These are phyloP conservation scores for Formica exsecta DNA, from an alignment of 1,140 invertebrate species.

Conservation along the genomic window DNA sequence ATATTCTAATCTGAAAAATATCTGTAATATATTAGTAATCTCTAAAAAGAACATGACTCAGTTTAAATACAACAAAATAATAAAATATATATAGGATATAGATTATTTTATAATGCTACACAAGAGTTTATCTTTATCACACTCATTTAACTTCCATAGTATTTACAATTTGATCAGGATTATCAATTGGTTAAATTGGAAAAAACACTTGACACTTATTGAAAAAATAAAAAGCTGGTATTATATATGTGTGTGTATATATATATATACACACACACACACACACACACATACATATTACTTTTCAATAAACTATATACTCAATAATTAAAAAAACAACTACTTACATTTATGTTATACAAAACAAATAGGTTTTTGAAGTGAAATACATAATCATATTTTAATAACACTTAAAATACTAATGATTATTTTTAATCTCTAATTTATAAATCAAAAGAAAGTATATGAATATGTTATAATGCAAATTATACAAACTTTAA, in stretches of 20 bases:
- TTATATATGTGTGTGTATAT: too few relatives aligned
- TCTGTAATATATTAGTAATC: conserved; percentile 37
- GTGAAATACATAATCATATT: background rate
- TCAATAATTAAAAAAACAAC: conserved; percentile 36
- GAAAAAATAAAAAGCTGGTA: background rate
- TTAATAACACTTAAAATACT: conserved; percentile 42
- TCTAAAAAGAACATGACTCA: conserved; percentile 40
- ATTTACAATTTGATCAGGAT: conserved; percentile 31
- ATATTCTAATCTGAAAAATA: conserved; percentile 43
- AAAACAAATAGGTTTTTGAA: conserved; percentile 32
- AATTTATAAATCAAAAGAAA: background rate
- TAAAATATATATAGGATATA: conserved; percentile 42
- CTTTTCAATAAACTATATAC: conserved; percentile 40
- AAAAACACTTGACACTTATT: background rate
- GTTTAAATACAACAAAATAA: conserved; percentile 46
- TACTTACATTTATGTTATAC: conserved; percentile 14
- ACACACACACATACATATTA: background rate
- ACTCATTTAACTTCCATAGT: conserved; percentile 12
- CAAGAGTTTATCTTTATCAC: conserved; percentile 36
- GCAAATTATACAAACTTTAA: conserved; percentile 1
- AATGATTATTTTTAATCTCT: background rate
- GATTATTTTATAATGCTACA: conserved; percentile 23
- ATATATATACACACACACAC: too few relatives aligned
- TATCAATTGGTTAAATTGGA: conserved; percentile 30
- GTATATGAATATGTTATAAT: conserved; percentile 13